phyloP scores from a whole-genome alignment of 2,888 invertebrate genomes.

The Coenonympha arcania region DNA sequence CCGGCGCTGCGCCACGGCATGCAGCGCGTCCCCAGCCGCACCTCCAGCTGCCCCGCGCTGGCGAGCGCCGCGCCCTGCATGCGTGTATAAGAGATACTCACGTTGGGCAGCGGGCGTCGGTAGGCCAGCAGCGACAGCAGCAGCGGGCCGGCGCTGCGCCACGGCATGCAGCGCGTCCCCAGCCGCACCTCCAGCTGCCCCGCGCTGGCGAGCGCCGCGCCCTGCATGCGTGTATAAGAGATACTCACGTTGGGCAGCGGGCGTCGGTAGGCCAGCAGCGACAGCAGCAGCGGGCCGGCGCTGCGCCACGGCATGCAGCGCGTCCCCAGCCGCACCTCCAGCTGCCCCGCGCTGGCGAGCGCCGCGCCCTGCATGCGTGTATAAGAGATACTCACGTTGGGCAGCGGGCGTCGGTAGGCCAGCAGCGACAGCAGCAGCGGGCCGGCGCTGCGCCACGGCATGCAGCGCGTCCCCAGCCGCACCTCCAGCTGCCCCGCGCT shows the following conservation, averaged over 20 bases:
- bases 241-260: constrained; percentile 82
- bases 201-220: constrained; percentile 88
- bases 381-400: constrained; percentile 78
- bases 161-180: constrained; percentile 90
- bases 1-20: constrained; percentile 94
- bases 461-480: constrained; percentile 85
- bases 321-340: constrained; percentile 84
- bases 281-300: constrained; percentile 92
- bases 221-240: constrained; percentile 37
- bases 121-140: constrained; percentile 90
- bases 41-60: constrained; percentile 90
- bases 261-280: constrained; percentile 88
- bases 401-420: constrained; percentile 88
- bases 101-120: constrained; percentile 86
- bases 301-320: constrained; percentile 93
- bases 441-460: constrained; percentile 92
- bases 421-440: constrained; percentile 91
- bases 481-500: constrained; percentile 89
- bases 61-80: constrained; percentile 80
- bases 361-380: constrained; percentile 74
- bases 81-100: constrained; percentile 67
- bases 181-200: constrained; percentile 86
- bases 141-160: constrained; percentile 92
- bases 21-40: constrained; percentile 84
- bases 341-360: constrained; percentile 89